Base-by-base conservation (phyloP, 1,140 invertebrate genomes). In the Spodoptera litura region DNA sequence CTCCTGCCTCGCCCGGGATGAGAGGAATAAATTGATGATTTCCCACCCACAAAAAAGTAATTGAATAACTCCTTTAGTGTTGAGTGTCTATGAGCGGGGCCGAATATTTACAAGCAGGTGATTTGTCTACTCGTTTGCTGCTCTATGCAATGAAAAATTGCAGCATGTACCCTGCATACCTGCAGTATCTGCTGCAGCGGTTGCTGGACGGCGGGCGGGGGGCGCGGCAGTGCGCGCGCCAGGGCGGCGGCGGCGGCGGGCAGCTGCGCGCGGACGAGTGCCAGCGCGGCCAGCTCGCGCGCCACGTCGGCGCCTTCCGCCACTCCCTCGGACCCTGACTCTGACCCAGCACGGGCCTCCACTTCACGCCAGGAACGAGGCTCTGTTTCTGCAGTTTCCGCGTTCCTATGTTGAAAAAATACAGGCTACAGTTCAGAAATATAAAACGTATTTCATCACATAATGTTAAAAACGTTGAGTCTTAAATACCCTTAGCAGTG, bases 261-360 rank as follows among this genome's bases (percentile, higher is more conserved):
- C 71, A 92, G 87, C 5, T 87, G 85, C 53, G 90, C 88, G n/a
- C 92, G 83, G 79, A 92, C 70, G 51, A 91, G 70, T 15, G 89
- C 89, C 31, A 91, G 86, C 13, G 91, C 86, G 1, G 90, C 91
- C 52, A 93, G 81, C 71, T 87, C 87, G 15, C 86, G 83, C 62
- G 89, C 90, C 68, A 92, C 87, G 80, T 93, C 92, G 0, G 83
- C 89, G 8, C 90, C 89, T 75, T 91, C 91, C 31, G 89, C 88
- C 66, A 88, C 84, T 9, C 88, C 89, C 73, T 85, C 86, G 10
- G 83, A 86, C 10, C 80, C 79, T n/a, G 81, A 81, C 44, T 78
- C 85, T 0, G 75, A 84, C n/a, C 83, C 85, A 1, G 82, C 77
- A 10, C 81, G 31, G 3, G 4, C 79, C 15, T 25, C 11, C 9